Conservation (phyloP, 2,113 vertebrate genomes). For the Copsychus sechellarum region DNA sequence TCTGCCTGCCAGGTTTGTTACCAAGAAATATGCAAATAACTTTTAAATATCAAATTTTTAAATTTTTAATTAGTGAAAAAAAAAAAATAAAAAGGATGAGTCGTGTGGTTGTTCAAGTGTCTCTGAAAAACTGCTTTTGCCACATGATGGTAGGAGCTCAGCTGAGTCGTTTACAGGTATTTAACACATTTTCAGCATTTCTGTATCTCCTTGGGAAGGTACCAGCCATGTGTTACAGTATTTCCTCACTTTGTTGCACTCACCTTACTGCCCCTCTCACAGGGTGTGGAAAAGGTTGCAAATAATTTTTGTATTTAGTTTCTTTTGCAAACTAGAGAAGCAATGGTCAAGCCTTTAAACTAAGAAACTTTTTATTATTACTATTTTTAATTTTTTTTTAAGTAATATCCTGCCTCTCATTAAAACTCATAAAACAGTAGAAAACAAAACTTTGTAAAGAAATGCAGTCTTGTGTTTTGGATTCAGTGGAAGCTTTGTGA, state of each 20-base stretch:
- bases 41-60: background rate
- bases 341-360: background rate
- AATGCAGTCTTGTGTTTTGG: background rate
- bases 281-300: accelerated
- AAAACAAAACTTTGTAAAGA: background rate
- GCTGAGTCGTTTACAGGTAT: accelerated
- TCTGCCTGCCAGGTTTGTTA: background rate
- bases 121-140: background rate
- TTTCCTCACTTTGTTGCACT: background rate
- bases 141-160: accelerated
- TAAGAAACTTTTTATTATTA: background rate
- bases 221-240: background rate
- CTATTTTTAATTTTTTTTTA: background rate
- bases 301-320: background rate
- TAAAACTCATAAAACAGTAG: background rate
- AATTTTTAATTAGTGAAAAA: background rate
- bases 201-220: background rate
- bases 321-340: background rate
- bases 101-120: background rate
- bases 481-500: background rate
- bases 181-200: background rate
- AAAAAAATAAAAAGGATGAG: accelerated
- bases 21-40: background rate
- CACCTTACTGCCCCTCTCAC: background rate
- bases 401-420: background rate